Conservation (phyloP, 92 coral and sea anemone species). For the Metridium senile region DNA sequence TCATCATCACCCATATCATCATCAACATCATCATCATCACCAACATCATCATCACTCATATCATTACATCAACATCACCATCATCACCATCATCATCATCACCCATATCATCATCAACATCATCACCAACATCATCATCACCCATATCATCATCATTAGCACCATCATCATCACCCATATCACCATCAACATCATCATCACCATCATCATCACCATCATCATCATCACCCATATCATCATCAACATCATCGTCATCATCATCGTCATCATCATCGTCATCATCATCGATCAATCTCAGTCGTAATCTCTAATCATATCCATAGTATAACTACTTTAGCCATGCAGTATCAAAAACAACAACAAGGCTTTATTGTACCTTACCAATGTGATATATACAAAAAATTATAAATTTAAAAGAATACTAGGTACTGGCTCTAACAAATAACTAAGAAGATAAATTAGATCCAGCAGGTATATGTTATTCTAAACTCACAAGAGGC, state of each 20-base stretch:
- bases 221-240: background rate
- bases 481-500: too few relatives aligned
- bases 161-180: conserved; percentile 7
- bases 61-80: background rate
- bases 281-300: conserved; percentile 42
- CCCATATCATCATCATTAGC: background rate
- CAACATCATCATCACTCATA: too few relatives aligned
- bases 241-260: background rate
- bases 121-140: background rate
- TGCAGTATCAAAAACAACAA: too few relatives aligned
- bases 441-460: too few relatives aligned
- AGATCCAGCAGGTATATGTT: too few relatives aligned
- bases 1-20: background rate
- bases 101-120: conserved; percentile 6
- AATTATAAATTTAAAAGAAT: too few relatives aligned
- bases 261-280: background rate
- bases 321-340: too few relatives aligned
- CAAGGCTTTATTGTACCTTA: too few relatives aligned
- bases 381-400: too few relatives aligned
- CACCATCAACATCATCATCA: background rate
- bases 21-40: too few relatives aligned
- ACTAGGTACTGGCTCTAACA: too few relatives aligned
- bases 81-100: background rate
- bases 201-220: background rate
- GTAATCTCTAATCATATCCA: too few relatives aligned